These are phyloP conservation scores for Ictalurus punctatus DNA, from an alignment of 2,113 vertebrate species.

Conservation along the genomic window DNA sequence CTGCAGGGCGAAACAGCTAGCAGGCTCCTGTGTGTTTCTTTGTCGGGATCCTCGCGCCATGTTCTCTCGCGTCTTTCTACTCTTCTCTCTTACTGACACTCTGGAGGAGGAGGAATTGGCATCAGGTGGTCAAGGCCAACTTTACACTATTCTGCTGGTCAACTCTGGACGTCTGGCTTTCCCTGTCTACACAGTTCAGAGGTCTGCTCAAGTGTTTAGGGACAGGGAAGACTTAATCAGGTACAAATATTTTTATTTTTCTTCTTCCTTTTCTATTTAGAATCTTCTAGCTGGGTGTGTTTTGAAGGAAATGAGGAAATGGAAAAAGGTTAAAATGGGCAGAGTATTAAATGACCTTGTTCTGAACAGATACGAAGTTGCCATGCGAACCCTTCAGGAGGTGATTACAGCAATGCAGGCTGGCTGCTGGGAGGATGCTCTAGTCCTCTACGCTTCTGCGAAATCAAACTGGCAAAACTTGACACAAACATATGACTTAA, in stretches of 20 bases:
- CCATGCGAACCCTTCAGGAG: constrained; percentile 79
- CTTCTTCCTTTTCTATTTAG: neutral
- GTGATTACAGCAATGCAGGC: constrained; percentile 76
- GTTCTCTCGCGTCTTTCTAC: constrained; percentile 85
- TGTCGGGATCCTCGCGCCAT: constrained; percentile 76
- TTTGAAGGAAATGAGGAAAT: neutral
- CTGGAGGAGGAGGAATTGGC: constrained; percentile 87
- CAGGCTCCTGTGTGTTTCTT: constrained; percentile 80
- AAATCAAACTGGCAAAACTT: constrained; percentile 77
- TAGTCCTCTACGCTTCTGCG: constrained; percentile 73
- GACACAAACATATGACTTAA: constrained; percentile 74
- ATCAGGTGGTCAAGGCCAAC: constrained; percentile 84
- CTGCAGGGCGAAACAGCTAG: constrained; percentile 81
- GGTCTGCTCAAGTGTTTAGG: constrained; percentile 79
- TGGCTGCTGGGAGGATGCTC: constrained; percentile 84
- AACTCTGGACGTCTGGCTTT: constrained; percentile 84
- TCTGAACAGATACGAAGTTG: constrained; percentile 79
- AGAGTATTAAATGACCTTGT: neutral
- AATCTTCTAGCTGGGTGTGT: neutral
- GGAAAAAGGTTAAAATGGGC: neutral
- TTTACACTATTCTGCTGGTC: constrained; percentile 85
- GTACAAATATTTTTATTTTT: constrained; percentile 40
- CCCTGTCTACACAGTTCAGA: constrained; percentile 80
- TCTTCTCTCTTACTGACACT: constrained; percentile 84
- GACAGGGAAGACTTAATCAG: constrained; percentile 90